These are phyloP conservation scores for Tenrec ecaudatus DNA, from an alignment of 2,113 vertebrate species.

Conservation along the genomic window DNA sequence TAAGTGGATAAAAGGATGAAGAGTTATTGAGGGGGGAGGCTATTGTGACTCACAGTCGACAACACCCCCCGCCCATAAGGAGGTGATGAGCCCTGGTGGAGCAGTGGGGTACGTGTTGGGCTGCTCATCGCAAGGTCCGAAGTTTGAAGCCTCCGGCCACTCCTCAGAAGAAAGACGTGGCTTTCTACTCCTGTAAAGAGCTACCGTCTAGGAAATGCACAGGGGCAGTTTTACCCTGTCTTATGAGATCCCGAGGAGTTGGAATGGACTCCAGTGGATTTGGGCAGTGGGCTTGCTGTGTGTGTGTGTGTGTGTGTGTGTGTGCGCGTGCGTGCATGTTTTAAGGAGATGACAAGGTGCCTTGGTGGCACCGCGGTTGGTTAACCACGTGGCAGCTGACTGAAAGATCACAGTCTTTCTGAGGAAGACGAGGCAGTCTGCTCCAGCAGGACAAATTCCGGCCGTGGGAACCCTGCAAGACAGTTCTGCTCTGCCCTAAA, in stretches of 20 bases:
- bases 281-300: too few species aligned
- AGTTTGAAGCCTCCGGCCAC: neutral
- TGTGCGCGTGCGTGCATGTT: too few species aligned
- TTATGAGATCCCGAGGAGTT: too few species aligned
- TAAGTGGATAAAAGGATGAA: neutral
- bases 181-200: neutral
- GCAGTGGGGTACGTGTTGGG: neutral
- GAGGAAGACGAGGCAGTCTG: neutral
- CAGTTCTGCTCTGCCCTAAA: neutral
- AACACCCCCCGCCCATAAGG: neutral
- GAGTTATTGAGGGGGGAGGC: neutral
- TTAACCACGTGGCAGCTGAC: too few species aligned
- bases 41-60: slow-evolving; percentile 31
- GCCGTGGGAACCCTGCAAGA: too few species aligned
- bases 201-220: too few species aligned
- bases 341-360: too few species aligned
- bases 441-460: too few species aligned
- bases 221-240: neutral
- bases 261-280: too few species aligned
- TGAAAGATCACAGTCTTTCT: neutral
- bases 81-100: neutral
- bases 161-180: neutral
- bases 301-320: too few species aligned
- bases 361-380: too few species aligned
- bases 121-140: neutral